Evolutionary conservation across 2,888 invertebrate genomes (phyloP), one percentile per base, ranked within the genome.

Genomic region (Acronicta alni): DNA sequence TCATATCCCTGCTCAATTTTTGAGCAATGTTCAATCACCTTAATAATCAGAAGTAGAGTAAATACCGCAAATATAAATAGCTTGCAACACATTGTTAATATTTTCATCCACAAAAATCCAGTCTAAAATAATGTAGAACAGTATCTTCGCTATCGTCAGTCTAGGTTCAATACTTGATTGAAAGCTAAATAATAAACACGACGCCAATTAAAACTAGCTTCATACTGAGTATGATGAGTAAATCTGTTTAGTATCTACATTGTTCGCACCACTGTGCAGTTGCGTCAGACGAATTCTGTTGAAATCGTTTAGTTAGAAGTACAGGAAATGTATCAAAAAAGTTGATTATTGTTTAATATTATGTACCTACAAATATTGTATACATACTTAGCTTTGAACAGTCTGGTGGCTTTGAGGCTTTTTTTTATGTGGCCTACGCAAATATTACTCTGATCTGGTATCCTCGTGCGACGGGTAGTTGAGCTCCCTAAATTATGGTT

Each of bases 151-250:
- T 57, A 57, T 48, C 63, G 45, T 46, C 49, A 57, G 52, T 45
- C 64, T 57, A 48, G 66, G 63, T 75, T 69, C 49, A 58, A 52
- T 56, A 73, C 67, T 64, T 78, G 80, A 84, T 79, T 79, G 83
- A 84, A 72, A 75, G 74, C 61, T 44, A 57, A 67, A 81, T 70
- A 83, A 80, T 81, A 83, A 84, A 83, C 84, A 83, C 0, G n/a
- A 51, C 64, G 77, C 81, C 85, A 83, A 85, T 83, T 80, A 82
- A 69, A 82, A 77, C 75, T 79, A 79, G 73, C 79, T 71, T 57
- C 63, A 58, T 48, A 54, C 38, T 46, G 46, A 49, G 59, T 72
- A 62, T 67, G 75, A 76, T 71, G 61, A 70, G 74, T 75, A 69
- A 73, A 73, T 80, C 84, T 84, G 84, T 66, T 84, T 80, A 64